Conservation (phyloP, 1,140 invertebrate genomes). For the Drosophila sturtevanti region DNA sequence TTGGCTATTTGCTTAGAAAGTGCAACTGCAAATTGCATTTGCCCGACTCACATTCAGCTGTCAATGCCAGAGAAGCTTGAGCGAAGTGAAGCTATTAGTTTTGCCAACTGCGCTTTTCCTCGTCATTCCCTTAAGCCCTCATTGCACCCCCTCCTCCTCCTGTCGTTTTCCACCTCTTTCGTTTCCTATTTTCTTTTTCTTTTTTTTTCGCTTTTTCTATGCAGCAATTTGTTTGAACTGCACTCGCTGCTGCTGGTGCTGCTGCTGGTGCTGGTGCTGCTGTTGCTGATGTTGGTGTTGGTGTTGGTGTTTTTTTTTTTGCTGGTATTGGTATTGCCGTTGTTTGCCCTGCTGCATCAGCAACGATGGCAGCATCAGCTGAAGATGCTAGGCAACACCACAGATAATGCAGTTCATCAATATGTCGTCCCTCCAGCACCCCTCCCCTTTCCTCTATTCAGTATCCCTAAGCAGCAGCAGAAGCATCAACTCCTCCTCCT, state of each 20-base stretch:
- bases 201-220: conserved; percentile 11
- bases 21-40: conserved; percentile 64
- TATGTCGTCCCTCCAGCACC: conserved; percentile 49
- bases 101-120: conserved; percentile 42
- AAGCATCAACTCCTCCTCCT: background rate
- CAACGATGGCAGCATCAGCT: conserved; percentile 41
- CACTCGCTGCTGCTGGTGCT: conserved; percentile 42
- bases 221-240: conserved; percentile 60
- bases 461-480: background rate
- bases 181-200: conserved; percentile 21
- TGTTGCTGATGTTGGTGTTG: conserved; percentile 19
- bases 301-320: too few relatives aligned
- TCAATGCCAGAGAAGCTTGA: conserved; percentile 61
- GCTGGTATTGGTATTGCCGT: conserved; percentile 30
- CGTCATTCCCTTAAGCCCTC: conserved; percentile 12
- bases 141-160: conserved; percentile 3
- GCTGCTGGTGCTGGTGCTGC: background rate
- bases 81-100: conserved; percentile 64
- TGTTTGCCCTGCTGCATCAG: conserved; percentile 60
- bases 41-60: conserved; percentile 60
- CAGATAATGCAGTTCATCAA: conserved; percentile 65
- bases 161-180: conserved; percentile 7
- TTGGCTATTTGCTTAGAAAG: conserved; percentile 59
- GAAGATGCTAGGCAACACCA: conserved; percentile 55
- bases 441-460: conserved; percentile 29